Base-by-base conservation (phyloP, 2,888 invertebrate species). In the Anthoptus insignis region DNA sequence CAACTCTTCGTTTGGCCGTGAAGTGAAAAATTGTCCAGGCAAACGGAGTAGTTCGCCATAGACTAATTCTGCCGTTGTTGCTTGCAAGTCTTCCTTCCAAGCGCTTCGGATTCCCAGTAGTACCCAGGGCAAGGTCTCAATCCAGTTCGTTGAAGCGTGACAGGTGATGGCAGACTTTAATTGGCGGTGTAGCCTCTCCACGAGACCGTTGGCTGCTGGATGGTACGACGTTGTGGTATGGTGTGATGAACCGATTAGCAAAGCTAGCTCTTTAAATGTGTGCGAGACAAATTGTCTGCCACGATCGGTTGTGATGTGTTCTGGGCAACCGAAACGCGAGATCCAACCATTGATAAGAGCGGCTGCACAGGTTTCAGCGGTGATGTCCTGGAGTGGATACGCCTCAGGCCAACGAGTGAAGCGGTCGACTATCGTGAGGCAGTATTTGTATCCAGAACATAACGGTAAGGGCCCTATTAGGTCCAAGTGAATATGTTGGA, bases 341-440 rank as follows among this genome's bases (percentile, higher is more conserved):
- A 77, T 70, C 78, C 78, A 79, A 0, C 67, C 64, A 7, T 61
- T 59, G 0, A 72, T 1, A 6, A 91, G 75, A 2, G 81, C 77
- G n/a, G 66, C 56, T 0, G 83, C 84, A 1, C 82, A 79, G 0
- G 82, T 81, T 59, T 80, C 81, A 0, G 85, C 86, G 0, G 82
- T 81, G n/a, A 84, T 84, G 58, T 86, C 78, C 11, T 42, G 16
- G 4, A 39, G 16, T 16, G 37, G 37, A 9, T 16, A 16, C 14
- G 16, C 37, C 16, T 39, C 37, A 16, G 81, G 77, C 84, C 85
- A 84, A 11, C 81, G 65, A 1, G 84, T 79, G 60, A 72, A 75
- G 6, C 80, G 54, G 63, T 82, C 80, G 14, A 82, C 68, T 22
- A 70, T 66, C 0, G 84, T 86, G 5, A 87, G 73, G 29, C 76